Evolutionary conservation across 1,140 invertebrate species (phyloP), one percentile per base, ranked within the genome.

Genomic region (Halyomorpha halys): DNA sequence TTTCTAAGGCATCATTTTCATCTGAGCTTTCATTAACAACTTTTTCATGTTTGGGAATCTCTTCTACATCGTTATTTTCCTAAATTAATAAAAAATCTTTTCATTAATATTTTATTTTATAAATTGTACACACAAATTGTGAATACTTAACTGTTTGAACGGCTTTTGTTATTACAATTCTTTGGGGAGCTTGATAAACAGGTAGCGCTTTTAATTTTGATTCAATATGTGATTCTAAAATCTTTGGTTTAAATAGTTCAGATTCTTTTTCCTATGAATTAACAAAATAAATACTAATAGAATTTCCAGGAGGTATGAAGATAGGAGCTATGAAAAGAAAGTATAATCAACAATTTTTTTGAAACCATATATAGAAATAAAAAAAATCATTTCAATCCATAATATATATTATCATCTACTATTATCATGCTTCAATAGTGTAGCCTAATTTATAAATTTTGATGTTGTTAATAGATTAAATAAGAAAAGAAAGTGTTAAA

Each of bases 111-210:
- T 2, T 11, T 19, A 49, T 18, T 18, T 49, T 6, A 19, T 21
- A 11, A n/a, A 19, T 13, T 11, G 9, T n/a, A 49, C 5, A 49
- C n/a, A 21, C 5, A 18, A 49, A 13, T 39, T 39, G 5, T 49
- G n/a, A 3, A 49, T 6, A 6, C 21, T 19, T 21, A 49, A 21
- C 47, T 19, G 47, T 49, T 49, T 49, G 47, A 21, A 49, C n/a
- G 5, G 47, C n/a, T 49, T 49, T 49, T 21, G n/a, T 56, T 13
- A 23, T 56, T 15, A 25, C 53, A 11, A 56, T 25, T 2, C 23
- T 3, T 56, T 56, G 53, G 11, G 53, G 53, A 23, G 53, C 4
- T 56, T 56, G 53, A 23, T 56, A 56, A 56, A 56, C 53, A 16
- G 53, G 23, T 4, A 56, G 23, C 5, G 53, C 9, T 25, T 23